These are phyloP conservation scores for Seladonia tumulorum DNA, from an alignment of 2,888 invertebrate genomes.

Conservation along the genomic window DNA sequence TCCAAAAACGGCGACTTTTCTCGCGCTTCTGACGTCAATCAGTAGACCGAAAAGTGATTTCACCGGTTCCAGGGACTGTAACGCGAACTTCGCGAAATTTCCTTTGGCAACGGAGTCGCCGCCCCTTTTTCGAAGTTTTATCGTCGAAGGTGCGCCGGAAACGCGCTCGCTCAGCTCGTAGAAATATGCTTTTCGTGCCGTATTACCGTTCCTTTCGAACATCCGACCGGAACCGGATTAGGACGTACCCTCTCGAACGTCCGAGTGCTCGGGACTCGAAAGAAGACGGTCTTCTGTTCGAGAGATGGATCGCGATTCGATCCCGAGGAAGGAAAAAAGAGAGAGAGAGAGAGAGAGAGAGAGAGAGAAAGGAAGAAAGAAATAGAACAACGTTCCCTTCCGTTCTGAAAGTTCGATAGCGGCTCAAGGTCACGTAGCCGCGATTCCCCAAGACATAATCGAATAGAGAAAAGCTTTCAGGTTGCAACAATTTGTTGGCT, in stretches of 20 bases:
- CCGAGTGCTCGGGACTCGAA: background rate
- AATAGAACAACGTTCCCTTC: background rate
- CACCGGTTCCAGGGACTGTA: background rate
- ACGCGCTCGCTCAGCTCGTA: background rate
- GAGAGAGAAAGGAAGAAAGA: background rate
- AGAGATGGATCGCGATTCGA: background rate
- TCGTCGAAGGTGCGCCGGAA: background rate
- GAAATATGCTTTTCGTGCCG: background rate
- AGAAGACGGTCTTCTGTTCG: background rate
- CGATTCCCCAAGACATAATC: conserved; percentile 12
- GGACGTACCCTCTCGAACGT: background rate
- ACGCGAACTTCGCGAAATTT: background rate
- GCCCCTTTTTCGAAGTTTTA: background rate
- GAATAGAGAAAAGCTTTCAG: conserved; percentile 26
- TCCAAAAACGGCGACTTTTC: background rate
- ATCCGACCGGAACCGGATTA: conserved; percentile 9
- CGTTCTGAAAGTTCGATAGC: background rate
- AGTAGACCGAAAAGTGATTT: background rate
- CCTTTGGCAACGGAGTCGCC: background rate
- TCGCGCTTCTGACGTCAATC: background rate
- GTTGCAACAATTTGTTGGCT: conserved; percentile 31
- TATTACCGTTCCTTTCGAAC: conserved; percentile 6
- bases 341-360: too few relatives aligned
- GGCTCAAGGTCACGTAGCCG: background rate
- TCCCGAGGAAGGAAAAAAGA: background rate